Conservation (phyloP, 2,888 invertebrate genomes). For the Lycia hirtaria region DNA sequence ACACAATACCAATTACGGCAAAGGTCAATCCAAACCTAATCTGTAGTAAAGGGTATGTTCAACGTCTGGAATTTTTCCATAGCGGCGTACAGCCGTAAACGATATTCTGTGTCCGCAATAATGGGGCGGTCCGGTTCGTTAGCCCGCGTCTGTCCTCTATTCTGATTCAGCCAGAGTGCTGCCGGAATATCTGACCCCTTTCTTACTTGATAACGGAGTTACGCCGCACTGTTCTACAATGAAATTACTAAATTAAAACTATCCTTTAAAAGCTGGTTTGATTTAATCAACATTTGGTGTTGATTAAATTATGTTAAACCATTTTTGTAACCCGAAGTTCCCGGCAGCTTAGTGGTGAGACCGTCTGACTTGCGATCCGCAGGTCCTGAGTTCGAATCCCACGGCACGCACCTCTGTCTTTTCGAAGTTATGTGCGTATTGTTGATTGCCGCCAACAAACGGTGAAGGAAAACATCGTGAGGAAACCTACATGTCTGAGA, state of each 20-base stretch:
- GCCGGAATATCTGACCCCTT: conserved; percentile 26
- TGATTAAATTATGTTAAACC: too few species aligned
- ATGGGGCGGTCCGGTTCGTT: conserved; percentile 28
- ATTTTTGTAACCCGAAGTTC: too few species aligned
- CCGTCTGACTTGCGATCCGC: too few species aligned
- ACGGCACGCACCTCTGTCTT: too few species aligned
- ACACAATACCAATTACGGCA: conserved; percentile 4
- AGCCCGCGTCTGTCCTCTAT: conserved; percentile 28
- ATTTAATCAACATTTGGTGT: background rate
- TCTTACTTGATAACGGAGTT: conserved; percentile 28
- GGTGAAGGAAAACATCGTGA: too few species aligned
- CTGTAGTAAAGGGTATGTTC: conserved; percentile 12
- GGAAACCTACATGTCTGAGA: too few species aligned
- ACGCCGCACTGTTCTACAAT: background rate
- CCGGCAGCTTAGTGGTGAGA: too few species aligned
- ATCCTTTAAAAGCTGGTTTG: background rate
- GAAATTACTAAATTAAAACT: background rate
- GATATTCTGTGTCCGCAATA: conserved; percentile 27
- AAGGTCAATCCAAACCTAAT: conserved; percentile 13
- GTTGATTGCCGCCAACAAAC: too few species aligned
- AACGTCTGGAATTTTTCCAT: conserved; percentile 15
- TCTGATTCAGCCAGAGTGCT: conserved; percentile 20
- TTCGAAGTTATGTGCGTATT: too few species aligned
- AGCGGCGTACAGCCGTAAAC: conserved; percentile 13
- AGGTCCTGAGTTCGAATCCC: too few species aligned